phyloP scores from a whole-genome alignment of 2,888 invertebrate species.

The Rhaphigaster nebulosa region DNA sequence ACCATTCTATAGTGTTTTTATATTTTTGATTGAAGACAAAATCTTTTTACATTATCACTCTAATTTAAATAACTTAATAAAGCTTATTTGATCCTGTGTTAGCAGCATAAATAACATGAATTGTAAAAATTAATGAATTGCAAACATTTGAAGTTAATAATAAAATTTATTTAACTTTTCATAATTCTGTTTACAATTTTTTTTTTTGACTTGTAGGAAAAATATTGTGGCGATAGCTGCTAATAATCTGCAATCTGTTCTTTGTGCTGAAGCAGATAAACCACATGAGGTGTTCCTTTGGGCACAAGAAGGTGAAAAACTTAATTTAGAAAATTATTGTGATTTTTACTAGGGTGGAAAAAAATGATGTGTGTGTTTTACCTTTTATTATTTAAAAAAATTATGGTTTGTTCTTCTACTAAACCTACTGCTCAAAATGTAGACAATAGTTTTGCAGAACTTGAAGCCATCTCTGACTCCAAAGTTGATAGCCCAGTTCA shows the following conservation, averaged over 20 bases:
- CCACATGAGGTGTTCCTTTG: slow-evolving; percentile 24
- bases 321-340: not conserved
- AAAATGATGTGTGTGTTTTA: not conserved
- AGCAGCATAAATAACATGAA: not conserved
- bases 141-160: not conserved
- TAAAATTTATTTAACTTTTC: not conserved
- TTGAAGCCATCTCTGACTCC: too few relatives aligned
- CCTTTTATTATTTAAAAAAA: not conserved
- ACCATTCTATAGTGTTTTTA: too few relatives aligned
- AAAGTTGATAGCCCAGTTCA: too few relatives aligned
- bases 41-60: not conserved
- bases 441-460: too few relatives aligned
- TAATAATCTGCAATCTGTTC: slow-evolving; percentile 18
- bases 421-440: too few relatives aligned
- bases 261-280: slow-evolving; percentile 35
- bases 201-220: not conserved
- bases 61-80: not conserved
- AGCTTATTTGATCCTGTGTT: not conserved
- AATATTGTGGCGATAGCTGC: slow-evolving; percentile 38
- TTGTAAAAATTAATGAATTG: not conserved
- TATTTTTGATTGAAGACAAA: too few relatives aligned
- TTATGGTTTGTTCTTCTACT: too few relatives aligned
- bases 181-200: not conserved
- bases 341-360: not conserved
- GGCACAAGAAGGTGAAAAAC: slow-evolving; percentile 42